Evolutionary conservation across 2,113 vertebrate species (phyloP).

Genomic region (Rhea americana): DNA sequence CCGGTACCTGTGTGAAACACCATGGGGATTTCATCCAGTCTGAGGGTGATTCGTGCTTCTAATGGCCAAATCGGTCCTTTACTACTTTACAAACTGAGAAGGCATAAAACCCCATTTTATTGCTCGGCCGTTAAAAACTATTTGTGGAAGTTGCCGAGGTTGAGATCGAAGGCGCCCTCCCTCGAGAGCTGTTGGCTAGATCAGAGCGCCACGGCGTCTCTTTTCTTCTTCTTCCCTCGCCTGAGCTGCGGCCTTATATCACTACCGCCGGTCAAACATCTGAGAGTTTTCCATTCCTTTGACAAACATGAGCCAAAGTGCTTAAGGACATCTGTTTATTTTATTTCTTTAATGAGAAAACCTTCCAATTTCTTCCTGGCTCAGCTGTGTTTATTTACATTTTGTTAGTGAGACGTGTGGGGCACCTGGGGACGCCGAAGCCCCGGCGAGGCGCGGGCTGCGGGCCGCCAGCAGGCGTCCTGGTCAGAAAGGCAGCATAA

Average conservation of each 20-base stretch:
- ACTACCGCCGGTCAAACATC: constrained; percentile 70
- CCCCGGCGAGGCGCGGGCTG: constrained; percentile 59
- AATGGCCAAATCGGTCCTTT: constrained; percentile 49
- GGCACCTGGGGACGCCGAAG: constrained; percentile 72
- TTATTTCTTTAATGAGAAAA: constrained; percentile 88
- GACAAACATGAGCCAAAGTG: constrained; percentile 85
- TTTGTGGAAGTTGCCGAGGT: constrained; percentile 77
- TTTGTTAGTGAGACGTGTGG: constrained; percentile 76
- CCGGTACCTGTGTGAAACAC: constrained; percentile 11
- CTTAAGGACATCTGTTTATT: constrained; percentile 87
- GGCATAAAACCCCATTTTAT: constrained; percentile 68
- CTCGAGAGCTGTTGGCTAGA: constrained; percentile 75
- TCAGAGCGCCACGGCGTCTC: constrained; percentile 49
- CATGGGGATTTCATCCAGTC: constrained; percentile 61
- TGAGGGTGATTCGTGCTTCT: constrained; percentile 54
- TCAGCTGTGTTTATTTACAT: constrained; percentile 88
- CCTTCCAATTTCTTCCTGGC: constrained; percentile 76
- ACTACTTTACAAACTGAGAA: constrained; percentile 68
- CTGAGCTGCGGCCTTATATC: constrained; percentile 71
- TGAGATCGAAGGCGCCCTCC: constrained; percentile 73
- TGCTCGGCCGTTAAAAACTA: constrained; percentile 72
- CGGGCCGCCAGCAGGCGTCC: constrained; percentile 59
- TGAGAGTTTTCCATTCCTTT: constrained; percentile 77
- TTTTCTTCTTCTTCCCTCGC: constrained; percentile 47
- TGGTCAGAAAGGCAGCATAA: constrained; percentile 60